A percentile compares a stretch with the other conserved stretches of the same genome.
Conservation (phyloP, 2,113 vertebrate species). For the Dryoscopus gambensis region DNA sequence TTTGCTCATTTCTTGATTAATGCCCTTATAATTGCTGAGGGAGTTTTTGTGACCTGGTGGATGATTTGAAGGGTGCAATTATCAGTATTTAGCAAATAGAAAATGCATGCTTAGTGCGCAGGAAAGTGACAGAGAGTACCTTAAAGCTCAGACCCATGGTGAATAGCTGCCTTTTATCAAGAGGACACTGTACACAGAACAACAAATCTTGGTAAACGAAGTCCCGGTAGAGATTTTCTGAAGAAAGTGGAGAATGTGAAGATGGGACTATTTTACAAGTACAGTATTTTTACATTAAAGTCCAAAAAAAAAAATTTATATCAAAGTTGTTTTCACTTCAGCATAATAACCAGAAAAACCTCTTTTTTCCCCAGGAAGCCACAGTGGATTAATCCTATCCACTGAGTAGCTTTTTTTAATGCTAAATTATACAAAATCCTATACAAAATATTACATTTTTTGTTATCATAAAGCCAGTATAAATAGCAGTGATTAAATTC, state of each 20-base stretch:
- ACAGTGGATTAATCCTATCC: neutral
- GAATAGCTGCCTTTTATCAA: neutral
- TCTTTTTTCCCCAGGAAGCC: fast-evolving
- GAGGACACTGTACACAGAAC: neutral
- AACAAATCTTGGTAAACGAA: neutral
- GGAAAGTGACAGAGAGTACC: neutral
- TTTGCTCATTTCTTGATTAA: neutral
- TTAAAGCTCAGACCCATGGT: neutral
- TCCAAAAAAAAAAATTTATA: neutral
- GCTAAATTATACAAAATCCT: neutral
- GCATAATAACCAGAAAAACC: neutral
- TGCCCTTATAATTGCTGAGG: neutral
- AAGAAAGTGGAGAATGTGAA: neutral
- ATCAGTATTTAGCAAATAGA: neutral
- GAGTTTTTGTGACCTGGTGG: neutral
- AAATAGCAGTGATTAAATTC: neutral
- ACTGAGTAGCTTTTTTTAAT: neutral
- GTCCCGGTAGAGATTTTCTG: neutral
- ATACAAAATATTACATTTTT: neutral
- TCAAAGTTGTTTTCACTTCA: neutral
- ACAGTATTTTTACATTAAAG: neutral
- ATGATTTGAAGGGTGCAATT: neutral
- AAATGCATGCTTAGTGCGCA: neutral
- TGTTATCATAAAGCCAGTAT: neutral
- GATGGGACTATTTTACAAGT: neutral